phyloP scores from a whole-genome alignment of 2,888 invertebrate genomes.

The Xestia c-nigrum region DNA sequence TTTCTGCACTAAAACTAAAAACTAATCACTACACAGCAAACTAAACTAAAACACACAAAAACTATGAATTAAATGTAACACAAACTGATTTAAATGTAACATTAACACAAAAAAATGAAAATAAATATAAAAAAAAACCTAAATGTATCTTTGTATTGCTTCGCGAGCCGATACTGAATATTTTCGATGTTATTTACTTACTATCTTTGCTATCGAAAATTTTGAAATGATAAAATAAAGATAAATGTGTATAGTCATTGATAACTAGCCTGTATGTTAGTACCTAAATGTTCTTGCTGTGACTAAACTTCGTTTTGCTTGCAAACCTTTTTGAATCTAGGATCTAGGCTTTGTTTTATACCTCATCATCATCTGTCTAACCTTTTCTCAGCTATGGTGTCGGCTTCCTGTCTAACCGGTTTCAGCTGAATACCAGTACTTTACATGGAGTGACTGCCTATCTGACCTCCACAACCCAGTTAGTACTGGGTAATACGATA shows the following conservation, averaged over 20 bases:
- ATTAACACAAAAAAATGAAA: constrained; percentile 14
- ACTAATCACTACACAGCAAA: background rate
- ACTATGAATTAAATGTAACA: background rate
- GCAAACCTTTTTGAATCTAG: no score
- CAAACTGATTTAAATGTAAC: constrained; percentile 7
- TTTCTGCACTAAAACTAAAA: constrained; percentile 3
- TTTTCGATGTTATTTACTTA: constrained; percentile 33
- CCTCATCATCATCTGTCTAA: no score
- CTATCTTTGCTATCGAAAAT: constrained; percentile 51
- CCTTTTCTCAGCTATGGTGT: background rate
- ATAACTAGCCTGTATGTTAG: constrained; percentile 15
- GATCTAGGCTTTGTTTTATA: no score
- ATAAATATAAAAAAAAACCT: background rate
- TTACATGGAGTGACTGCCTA: background rate
- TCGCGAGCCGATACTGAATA: constrained; percentile 38
- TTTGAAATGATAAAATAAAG: constrained; percentile 52
- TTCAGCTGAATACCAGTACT: background rate
- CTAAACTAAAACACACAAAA: background rate
- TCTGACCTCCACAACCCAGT: no score
- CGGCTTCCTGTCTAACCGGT: background rate
- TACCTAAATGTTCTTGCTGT: background rate
- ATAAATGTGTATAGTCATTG: constrained; percentile 45
- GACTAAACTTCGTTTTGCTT: background rate
- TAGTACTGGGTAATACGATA: no score
- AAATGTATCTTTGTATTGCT: constrained; percentile 21